Conservation (phyloP, 1,140 invertebrate species). For the Cepaea nemoralis region DNA sequence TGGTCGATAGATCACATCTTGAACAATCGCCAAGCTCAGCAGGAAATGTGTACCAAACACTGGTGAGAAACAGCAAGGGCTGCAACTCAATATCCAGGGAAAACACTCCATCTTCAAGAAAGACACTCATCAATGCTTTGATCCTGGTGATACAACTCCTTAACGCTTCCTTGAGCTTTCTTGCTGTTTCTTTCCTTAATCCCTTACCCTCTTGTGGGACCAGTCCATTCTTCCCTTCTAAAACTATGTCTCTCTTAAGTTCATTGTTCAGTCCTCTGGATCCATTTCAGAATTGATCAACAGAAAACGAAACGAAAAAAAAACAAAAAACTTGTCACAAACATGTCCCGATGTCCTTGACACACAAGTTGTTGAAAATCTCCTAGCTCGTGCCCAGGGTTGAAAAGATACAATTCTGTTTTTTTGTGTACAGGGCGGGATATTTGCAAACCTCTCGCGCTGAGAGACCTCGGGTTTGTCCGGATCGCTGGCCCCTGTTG, state of each 20-base stretch:
- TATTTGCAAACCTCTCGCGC: neutral
- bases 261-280: neutral
- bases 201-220: neutral
- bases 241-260: too few relatives aligned
- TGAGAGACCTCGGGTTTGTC: neutral
- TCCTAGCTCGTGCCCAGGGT: neutral
- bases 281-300: neutral
- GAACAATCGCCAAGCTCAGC: neutral
- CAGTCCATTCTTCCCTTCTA: neutral
- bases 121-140: neutral
- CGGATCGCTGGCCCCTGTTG: neutral
- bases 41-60: neutral
- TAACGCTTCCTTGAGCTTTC: neutral
- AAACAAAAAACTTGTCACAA: neutral
- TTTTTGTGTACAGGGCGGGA: neutral
- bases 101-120: neutral
- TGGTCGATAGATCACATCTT: too few relatives aligned
- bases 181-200: neutral
- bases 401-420: neutral
- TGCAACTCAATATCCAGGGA: neutral
- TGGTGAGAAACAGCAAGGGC: neutral
- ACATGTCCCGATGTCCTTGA: neutral
- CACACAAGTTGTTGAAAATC: neutral
- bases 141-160: neutral
- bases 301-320: neutral